A percentile compares a stretch with the other conserved stretches of the same genome.
Conservation (phyloP, 2,888 invertebrate genomes). For the Saturnia japonica region DNA sequence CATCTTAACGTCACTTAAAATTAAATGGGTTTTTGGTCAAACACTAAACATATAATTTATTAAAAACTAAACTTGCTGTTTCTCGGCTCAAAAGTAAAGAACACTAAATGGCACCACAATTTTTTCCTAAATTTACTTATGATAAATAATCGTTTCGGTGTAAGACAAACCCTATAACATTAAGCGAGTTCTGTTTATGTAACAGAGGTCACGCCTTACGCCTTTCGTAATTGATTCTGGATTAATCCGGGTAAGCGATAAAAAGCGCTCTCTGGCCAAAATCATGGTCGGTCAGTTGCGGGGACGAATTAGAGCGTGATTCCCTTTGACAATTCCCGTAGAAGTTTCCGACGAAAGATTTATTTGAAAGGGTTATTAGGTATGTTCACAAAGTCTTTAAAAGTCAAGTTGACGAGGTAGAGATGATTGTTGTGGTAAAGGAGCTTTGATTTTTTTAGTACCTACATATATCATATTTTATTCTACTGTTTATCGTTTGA, state of each 20-base stretch:
- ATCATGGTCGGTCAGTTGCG: not conserved
- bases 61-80: too few species aligned
- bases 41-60: too few species aligned
- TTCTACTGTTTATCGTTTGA: too few species aligned
- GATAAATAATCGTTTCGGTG: conserved; percentile 17
- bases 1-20: too few species aligned
- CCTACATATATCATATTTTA: not conserved
- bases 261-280: conserved; percentile 30
- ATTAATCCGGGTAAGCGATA: conserved; percentile 51
- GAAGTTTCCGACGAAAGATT: not conserved
- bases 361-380: conserved; percentile 2
- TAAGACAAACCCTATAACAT: conserved; percentile 29
- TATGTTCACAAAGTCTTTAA: not conserved
- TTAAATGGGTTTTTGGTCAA: too few species aligned
- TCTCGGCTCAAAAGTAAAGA: not conserved
- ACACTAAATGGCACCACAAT: not conserved
- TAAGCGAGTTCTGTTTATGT: conserved; percentile 55
- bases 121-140: not conserved
- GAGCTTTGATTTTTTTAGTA: not conserved
- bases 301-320: conserved; percentile 9
- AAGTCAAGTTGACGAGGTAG: not conserved
- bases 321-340: conserved; percentile 1
- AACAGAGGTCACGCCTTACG: conserved; percentile 45
- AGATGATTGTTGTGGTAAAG: not conserved
- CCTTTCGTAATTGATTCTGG: conserved; percentile 54